A percentile compares a stretch with the other conserved stretches of the same genome.
Evolutionary conservation across 2,797 vertebrate genomes (phyloP).

Genomic region (Poeciliopsis presidionis): DNA sequence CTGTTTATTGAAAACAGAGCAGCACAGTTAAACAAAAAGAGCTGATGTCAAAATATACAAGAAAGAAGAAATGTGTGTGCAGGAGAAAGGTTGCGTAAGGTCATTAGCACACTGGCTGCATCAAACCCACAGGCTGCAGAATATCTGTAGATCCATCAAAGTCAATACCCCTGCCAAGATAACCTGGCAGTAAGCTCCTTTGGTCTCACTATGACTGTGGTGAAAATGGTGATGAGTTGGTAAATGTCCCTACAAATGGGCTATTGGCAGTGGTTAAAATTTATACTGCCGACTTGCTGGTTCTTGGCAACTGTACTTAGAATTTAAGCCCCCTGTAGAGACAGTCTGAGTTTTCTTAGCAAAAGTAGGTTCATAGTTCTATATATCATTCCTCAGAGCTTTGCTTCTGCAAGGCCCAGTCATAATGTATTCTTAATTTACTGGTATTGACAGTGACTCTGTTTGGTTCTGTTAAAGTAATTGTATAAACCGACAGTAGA

Average conservation of each 20-base stretch:
- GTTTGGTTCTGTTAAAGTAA: background rate
- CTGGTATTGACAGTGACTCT: background rate
- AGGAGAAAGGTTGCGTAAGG: constrained; percentile 26
- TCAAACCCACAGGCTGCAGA: constrained; percentile 40
- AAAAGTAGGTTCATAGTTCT: background rate
- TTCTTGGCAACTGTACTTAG: constrained; percentile 30
- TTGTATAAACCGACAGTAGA: background rate
- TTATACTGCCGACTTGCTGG: constrained; percentile 19
- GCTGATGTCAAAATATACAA: constrained; percentile 24
- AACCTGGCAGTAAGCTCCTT: constrained; percentile 34
- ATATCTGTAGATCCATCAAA: constrained; percentile 48
- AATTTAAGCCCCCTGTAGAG: constrained; percentile 12
- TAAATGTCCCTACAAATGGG: constrained; percentile 14
- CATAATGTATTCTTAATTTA: background rate
- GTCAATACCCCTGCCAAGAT: constrained; percentile 24
- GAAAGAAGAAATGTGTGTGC: constrained; percentile 8
- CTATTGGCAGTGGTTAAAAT: constrained; percentile 11
- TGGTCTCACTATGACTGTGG: constrained; percentile 33
- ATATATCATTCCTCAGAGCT: background rate
- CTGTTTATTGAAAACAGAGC: background rate
- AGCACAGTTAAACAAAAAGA: constrained; percentile 20
- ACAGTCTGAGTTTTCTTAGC: background rate
- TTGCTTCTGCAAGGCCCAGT: background rate
- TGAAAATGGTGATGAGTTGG: constrained; percentile 13
- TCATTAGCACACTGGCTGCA: constrained; percentile 46